These are phyloP conservation scores for Ostrea denselamellosa DNA, from an alignment of 1,140 invertebrate species.

Conservation along the genomic window DNA sequence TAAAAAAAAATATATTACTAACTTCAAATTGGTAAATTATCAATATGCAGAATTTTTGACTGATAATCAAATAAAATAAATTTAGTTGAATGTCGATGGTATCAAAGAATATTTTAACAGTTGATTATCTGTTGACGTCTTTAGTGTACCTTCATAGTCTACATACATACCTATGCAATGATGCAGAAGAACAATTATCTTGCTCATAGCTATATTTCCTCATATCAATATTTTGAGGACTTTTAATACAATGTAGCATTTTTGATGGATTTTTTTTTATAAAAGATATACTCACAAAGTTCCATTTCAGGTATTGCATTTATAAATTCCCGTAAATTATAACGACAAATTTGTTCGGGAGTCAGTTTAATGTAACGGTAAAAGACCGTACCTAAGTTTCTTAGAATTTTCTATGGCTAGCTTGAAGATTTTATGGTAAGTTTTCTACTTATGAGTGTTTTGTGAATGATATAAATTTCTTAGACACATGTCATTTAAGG, in stretches of 20 bases:
- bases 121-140: no score
- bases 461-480: not conserved
- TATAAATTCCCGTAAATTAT: not conserved
- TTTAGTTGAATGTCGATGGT: no score
- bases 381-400: not conserved
- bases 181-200: not conserved
- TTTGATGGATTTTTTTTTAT: not conserved
- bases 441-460: not conserved
- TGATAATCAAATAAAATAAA: no score
- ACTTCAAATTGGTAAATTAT: no score
- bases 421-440: not conserved
- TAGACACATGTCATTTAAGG: not conserved
- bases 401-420: not conserved
- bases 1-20: no score
- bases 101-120: no score
- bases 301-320: no score
- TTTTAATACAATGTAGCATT: no score
- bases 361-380: not conserved
- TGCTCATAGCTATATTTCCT: no score
- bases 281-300: no score
- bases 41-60: no score
- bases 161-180: not conserved
- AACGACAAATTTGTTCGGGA: not conserved
- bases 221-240: no score
- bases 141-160: not conserved